A percentile compares a stretch with the other conserved stretches of the same genome.
Conservation (phyloP, 2,113 vertebrate genomes). For the Cyrtonyx montezumae region DNA sequence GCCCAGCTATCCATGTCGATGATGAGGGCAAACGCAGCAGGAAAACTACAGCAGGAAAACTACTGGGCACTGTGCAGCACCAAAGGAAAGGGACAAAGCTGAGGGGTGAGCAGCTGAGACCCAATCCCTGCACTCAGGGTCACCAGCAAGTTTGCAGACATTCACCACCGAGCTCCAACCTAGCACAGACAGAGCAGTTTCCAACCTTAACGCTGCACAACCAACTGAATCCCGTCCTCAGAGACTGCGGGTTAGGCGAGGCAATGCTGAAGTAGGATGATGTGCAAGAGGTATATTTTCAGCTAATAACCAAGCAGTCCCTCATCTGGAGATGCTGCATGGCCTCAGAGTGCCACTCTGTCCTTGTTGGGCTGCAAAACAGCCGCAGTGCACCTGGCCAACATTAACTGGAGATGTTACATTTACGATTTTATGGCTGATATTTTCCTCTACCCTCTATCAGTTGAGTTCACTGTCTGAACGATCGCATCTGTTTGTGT, state of each 20-base stretch:
- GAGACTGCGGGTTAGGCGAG: background rate
- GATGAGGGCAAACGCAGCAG: background rate
- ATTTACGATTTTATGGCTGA: slow-evolving; percentile 46
- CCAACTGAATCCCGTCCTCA: background rate
- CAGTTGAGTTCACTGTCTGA: slow-evolving; percentile 56
- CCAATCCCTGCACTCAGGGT: accelerated
- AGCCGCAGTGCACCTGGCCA: slow-evolving; percentile 5
- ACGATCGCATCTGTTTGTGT: slow-evolving; percentile 74
- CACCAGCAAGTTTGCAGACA: background rate
- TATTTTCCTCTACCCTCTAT: background rate
- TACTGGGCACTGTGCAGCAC: background rate
- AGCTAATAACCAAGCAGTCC: background rate
- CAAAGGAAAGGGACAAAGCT: background rate
- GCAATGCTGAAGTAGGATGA: background rate
- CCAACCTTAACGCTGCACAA: background rate
- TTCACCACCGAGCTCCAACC: background rate
- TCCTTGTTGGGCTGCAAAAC: background rate
- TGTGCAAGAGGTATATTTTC: background rate
- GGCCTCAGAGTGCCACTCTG: slow-evolving; percentile 16
- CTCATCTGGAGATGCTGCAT: background rate
- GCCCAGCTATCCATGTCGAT: background rate
- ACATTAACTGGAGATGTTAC: slow-evolving; percentile 15
- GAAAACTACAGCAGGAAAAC: too few relatives aligned
- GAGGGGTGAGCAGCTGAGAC: background rate
- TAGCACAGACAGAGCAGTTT: background rate